Percentiles rank a stretch among this genome's conserved stretches.
phyloP scores from a whole-genome alignment of 2,113 vertebrate genomes.

The Erinaceus europaeus region DNA sequence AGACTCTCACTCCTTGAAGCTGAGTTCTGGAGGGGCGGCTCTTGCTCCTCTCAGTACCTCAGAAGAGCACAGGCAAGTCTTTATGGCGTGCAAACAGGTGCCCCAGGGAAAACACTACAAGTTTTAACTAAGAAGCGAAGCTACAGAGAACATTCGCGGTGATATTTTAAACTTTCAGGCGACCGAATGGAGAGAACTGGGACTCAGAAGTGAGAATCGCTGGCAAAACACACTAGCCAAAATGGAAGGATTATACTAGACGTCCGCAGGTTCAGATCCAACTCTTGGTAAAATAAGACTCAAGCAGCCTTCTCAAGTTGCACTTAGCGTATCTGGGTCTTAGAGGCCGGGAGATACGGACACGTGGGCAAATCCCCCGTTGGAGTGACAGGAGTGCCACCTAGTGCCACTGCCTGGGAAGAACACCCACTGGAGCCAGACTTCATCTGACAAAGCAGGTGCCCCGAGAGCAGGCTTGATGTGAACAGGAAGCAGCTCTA shows the following conservation, averaged over 20 bases:
- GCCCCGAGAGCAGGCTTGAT: background rate
- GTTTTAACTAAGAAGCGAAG: background rate
- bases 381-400: slow-evolving; percentile 66
- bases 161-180: slow-evolving; percentile 2
- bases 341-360: background rate
- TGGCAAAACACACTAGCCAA: slow-evolving; percentile 25
- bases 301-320: background rate
- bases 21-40: background rate
- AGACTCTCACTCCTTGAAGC: background rate
- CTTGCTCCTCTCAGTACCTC: background rate
- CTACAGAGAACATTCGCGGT: background rate
- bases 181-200: background rate
- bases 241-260: too few relatives aligned
- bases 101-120: background rate
- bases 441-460: background rate
- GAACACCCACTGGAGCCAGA: too few relatives aligned
- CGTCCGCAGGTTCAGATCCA: background rate
- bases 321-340: background rate
- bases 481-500: background rate
- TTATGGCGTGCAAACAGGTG: background rate
- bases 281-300: background rate
- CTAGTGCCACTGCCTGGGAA: slow-evolving; percentile 56
- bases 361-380: background rate
- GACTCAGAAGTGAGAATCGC: background rate
- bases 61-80: too few relatives aligned